phyloP scores from a whole-genome alignment of 2,113 vertebrate species.

The Calypte anna region DNA sequence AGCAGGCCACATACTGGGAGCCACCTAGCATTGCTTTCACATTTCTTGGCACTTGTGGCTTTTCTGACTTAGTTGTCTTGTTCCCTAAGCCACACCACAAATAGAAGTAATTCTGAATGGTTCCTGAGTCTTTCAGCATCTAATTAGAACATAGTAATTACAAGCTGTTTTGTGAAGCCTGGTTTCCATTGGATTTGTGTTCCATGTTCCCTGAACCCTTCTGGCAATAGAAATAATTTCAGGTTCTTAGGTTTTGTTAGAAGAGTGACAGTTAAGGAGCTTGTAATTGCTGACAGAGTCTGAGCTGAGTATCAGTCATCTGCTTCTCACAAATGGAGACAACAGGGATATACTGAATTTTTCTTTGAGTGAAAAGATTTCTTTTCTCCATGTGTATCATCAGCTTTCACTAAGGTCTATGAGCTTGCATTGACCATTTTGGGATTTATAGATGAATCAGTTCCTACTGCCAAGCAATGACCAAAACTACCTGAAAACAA shows the following conservation, averaged over 20 bases:
- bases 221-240: neutral
- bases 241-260: neutral
- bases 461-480: neutral
- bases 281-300: neutral
- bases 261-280: neutral
- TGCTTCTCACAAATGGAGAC: neutral
- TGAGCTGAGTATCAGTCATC: neutral
- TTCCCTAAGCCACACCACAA: neutral
- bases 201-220: neutral
- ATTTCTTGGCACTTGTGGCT: neutral
- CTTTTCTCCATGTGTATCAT: neutral
- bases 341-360: neutral
- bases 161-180: conserved; percentile 31
- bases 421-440: neutral
- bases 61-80: neutral
- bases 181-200: conserved; percentile 16
- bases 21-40: neutral
- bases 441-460: neutral
- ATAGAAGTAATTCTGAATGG: conserved; percentile 16
- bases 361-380: neutral
- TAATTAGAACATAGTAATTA: conserved; percentile 41
- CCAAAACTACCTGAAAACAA: neutral
- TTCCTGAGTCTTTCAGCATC: neutral
- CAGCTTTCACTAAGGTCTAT: neutral
- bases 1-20: neutral